Percentiles rank a stretch among this genome's conserved stretches.
Evolutionary conservation across 37 sponge, comb jelly and placozoan genomes (phyloP).

Genomic region (Oopsacas minuta): DNA sequence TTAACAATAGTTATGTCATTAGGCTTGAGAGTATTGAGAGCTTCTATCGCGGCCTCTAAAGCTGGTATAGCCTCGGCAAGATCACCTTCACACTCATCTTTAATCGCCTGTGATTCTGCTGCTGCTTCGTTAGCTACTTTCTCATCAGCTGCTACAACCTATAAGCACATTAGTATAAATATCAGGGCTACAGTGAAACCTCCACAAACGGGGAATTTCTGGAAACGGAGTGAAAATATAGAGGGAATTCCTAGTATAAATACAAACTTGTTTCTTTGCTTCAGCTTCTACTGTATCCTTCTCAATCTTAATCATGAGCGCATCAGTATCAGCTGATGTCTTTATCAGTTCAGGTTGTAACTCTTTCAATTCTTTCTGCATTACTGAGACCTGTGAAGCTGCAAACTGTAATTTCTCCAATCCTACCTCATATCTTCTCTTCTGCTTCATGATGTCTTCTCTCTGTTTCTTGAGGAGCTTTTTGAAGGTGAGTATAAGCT

Average conservation of each 20-base stretch:
- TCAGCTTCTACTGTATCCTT: conserved; percentile 94
- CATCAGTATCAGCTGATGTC: conserved; percentile 79
- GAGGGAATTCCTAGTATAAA: neutral
- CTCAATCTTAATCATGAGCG: conserved; percentile 93
- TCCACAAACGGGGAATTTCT: too few relatives aligned
- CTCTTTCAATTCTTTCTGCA: conserved; percentile 82
- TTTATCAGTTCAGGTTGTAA: conserved; percentile 91
- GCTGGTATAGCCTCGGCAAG: conserved; percentile 95
- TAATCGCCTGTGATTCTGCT: conserved; percentile 76
- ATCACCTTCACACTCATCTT: conserved; percentile 94
- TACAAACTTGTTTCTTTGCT: conserved; percentile 76
- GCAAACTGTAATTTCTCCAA: conserved; percentile 91
- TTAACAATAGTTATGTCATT: conserved; percentile 92
- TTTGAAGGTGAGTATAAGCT: conserved; percentile 93
- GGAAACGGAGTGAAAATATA: too few relatives aligned
- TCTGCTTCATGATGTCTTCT: conserved; percentile 51
- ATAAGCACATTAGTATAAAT: neutral
- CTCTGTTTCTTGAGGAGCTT: conserved; percentile 50
- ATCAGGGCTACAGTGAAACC: neutral
- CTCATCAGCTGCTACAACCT: conserved; percentile 97
- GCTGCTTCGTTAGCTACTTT: conserved; percentile 91
- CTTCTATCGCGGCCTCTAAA: conserved; percentile 80
- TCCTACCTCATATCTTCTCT: conserved; percentile 69
- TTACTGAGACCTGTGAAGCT: conserved; percentile 89
- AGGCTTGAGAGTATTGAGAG: conserved; percentile 94